A percentile compares a stretch with the other conserved stretches of the same genome.
Evolutionary conservation across 2,113 vertebrate species (phyloP).

Genomic region (Myrmecophaga tridactyla): DNA sequence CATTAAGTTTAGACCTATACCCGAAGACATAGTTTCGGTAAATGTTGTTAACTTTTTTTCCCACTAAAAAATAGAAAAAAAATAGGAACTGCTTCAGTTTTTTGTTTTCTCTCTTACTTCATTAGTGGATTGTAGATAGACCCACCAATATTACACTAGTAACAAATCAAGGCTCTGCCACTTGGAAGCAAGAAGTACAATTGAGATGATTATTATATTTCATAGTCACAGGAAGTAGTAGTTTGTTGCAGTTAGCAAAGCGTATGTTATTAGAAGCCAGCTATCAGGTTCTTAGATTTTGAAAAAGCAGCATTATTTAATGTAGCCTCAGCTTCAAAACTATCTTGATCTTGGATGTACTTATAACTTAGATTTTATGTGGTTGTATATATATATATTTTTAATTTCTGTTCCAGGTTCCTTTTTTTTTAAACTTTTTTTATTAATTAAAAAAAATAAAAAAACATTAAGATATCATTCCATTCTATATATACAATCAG

Average conservation of each 20-base stretch:
- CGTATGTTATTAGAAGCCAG: neutral
- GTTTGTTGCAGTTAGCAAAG: neutral
- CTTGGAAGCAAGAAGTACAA: neutral
- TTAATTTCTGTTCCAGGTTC: no score
- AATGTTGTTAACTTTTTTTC: neutral
- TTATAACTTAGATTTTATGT: neutral
- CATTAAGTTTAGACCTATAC: neutral
- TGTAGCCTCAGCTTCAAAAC: neutral
- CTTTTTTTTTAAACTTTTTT: no score
- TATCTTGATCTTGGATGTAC: neutral
- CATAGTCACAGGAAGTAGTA: no score
- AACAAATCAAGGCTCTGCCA: neutral
- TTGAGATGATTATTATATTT: neutral
- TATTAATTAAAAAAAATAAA: no score
- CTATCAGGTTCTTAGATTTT: neutral
- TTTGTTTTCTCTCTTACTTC: neutral
- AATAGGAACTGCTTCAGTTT: no score
- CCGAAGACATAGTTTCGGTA: neutral
- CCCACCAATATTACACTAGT: no score
- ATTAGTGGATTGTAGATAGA: neutral
- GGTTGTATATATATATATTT: neutral
- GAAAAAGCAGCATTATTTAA: neutral
- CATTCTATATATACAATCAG: no score
- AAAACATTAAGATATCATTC: no score
- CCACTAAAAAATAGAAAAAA: neutral